Evolutionary conservation across 2,888 invertebrate genomes (phyloP).

Genomic region (Morpho achilles): DNA sequence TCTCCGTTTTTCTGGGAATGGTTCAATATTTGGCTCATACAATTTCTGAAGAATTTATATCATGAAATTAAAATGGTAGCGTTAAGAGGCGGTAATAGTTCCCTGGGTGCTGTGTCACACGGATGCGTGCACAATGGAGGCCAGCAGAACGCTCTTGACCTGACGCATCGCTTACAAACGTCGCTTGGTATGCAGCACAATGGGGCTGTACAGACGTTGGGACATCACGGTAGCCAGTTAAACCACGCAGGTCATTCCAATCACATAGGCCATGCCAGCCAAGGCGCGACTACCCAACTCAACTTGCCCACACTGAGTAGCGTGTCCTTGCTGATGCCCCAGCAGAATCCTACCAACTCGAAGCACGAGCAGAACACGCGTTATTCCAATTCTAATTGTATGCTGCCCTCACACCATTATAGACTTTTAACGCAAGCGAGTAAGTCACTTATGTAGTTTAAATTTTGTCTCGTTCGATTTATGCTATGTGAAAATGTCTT

Average conservation of each 20-base stretch:
- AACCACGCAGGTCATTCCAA: slow-evolving; percentile 39
- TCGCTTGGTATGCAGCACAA: slow-evolving; percentile 54
- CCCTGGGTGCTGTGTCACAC: slow-evolving; percentile 54
- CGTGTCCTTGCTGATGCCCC: slow-evolving; percentile 29
- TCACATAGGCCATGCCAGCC: slow-evolving; percentile 24
- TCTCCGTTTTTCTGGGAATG: slow-evolving; percentile 71
- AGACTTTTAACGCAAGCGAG: slow-evolving; percentile 59
- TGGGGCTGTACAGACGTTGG: slow-evolving; percentile 46
- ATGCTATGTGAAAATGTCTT: too few species aligned
- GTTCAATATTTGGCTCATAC: slow-evolving; percentile 70
- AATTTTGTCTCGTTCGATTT: too few species aligned
- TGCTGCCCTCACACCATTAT: slow-evolving; percentile 59
- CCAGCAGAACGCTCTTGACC: slow-evolving; percentile 51
- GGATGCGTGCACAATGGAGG: slow-evolving; percentile 52
- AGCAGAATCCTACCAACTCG: slow-evolving; percentile 40
- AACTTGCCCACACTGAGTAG: slow-evolving; percentile 26
- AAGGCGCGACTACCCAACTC: slow-evolving; percentile 20
- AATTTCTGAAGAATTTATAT: slow-evolving; percentile 70
- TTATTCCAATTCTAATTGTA: slow-evolving; percentile 55
- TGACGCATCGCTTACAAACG: slow-evolving; percentile 58
- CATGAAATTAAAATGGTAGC: slow-evolving; percentile 75
- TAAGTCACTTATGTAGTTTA: slow-evolving; percentile 44
- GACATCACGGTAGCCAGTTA: slow-evolving; percentile 54
- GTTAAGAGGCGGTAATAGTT: slow-evolving; percentile 61
- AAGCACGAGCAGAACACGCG: slow-evolving; percentile 60